Percentiles rank a stretch among this genome's conserved stretches.
Conservation (phyloP, 2,888 invertebrate genomes). For the Zeuzera pyrina region DNA sequence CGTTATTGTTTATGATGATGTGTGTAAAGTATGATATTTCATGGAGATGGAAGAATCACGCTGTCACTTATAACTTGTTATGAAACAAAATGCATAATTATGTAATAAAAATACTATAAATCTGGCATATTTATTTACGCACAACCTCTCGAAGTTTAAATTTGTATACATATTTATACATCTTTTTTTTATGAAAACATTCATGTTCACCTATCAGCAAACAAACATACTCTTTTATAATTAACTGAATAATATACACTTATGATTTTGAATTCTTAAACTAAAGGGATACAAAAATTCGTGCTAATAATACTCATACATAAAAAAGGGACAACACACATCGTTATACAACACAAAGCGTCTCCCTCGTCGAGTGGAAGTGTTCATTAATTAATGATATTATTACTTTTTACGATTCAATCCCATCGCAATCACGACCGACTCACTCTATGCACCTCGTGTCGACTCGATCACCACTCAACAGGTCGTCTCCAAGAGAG, state of each 20-base stretch:
- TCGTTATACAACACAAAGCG: constrained; percentile 20
- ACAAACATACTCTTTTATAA: constrained; percentile 25
- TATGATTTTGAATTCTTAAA: constrained; percentile 65
- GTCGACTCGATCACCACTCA: constrained; percentile 14
- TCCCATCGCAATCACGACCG: too few relatives aligned
- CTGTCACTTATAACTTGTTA: too few relatives aligned
- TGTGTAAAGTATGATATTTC: too few relatives aligned
- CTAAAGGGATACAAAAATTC: constrained; percentile 66
- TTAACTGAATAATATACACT: constrained; percentile 52
- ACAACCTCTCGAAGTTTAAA: constrained; percentile 54
- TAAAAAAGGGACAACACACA: constrained; percentile 27
- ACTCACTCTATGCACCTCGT: background rate
- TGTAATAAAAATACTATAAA: too few relatives aligned
- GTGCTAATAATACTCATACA: constrained; percentile 66
- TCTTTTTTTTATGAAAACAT: constrained; percentile 32
- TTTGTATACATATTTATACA: constrained; percentile 31
- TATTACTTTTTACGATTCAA: too few relatives aligned
- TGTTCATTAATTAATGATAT: too few relatives aligned
- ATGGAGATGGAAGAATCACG: too few relatives aligned
- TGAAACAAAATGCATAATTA: too few relatives aligned
- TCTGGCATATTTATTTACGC: constrained; percentile 40
- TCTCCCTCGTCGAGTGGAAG: background rate
- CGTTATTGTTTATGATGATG: constrained; percentile 25
- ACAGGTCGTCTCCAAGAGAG: constrained; percentile 61
- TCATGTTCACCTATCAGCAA: constrained; percentile 38